Evolutionary conservation across 2,113 vertebrate species (phyloP), one percentile per base, ranked within the genome.

Genomic region (Geococcyx californianus): DNA sequence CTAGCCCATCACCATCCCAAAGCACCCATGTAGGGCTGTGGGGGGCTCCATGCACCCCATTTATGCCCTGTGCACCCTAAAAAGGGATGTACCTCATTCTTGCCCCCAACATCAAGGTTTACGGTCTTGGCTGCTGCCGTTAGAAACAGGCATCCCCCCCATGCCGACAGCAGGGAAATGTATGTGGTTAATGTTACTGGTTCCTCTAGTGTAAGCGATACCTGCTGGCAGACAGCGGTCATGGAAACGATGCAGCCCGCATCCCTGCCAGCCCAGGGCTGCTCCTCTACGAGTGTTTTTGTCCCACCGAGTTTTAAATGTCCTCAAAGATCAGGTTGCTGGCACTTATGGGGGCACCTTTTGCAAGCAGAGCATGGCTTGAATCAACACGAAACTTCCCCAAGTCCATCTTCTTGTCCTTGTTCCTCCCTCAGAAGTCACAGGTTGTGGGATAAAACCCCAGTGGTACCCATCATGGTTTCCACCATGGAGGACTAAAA

Each of bases 241-340:
- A 87, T 77, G 72, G 84, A 69, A 77, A 77, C 40, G 36, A 52
- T 54, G 67, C 74, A 45, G 64, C 34, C 63, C n/a, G 13, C 42
- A 38, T 42, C 62, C 62, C 52, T 34, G 83, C 72, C 84, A 86
- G 84, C 69, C 83, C 15, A 17, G 76, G 87, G 55, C 84, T 93
- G 95, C 93, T 96, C 82, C 68, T 49, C 74, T 91, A 94, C 77
- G 56, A 96, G 93, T 87, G 89, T 86, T 94, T 96, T 89, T 94
- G 86, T 95, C 94, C 76, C 34, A 1, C 1, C 2, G 2, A 81
- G 73, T 91, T 84, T 95, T 91, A 96, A 94, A 89, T 91, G 83
- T 93, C 92, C 93, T 89, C 77, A 70, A 1, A 13, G 91, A 95
- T 96, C 83, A 64, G 47, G 77, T 95, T 95, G 92, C 91, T 4